A percentile compares a stretch with the other conserved stretches of the same genome.
phyloP scores from a whole-genome alignment of 2,113 vertebrate species.

The Lota lota region DNA sequence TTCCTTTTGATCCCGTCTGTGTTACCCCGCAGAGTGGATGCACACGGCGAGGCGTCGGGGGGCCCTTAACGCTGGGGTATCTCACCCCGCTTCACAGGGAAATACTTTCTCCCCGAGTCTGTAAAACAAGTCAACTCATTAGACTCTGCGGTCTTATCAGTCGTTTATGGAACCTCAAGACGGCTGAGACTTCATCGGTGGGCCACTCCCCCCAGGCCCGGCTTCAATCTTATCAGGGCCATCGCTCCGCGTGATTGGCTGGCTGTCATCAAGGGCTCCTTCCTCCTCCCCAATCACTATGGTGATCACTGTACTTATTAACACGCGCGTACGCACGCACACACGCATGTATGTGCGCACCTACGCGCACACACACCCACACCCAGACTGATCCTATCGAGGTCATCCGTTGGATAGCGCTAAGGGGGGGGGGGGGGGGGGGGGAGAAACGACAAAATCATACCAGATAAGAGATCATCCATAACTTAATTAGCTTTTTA shows the following conservation, averaged over 20 bases:
- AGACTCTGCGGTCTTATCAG: constrained; percentile 64
- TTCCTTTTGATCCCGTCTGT: too few species aligned
- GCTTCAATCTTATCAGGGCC: constrained; percentile 50
- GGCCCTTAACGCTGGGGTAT: constrained; percentile 14
- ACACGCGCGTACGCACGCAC: constrained; percentile 20
- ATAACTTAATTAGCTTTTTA: constrained; percentile 84
- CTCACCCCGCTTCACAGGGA: too few species aligned
- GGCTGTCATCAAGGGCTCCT: constrained; percentile 64
- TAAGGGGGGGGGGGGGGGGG: constrained; percentile 14
- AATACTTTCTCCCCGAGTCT: constrained; percentile 56
- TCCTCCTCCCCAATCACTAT: constrained; percentile 51
- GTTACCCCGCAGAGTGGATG: neutral
- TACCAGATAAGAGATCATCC: constrained; percentile 71
- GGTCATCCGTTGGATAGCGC: constrained; percentile 62
- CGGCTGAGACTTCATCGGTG: constrained; percentile 61
- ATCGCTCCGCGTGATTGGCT: constrained; percentile 64
- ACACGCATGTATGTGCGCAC: too few species aligned
- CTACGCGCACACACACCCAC: constrained; percentile 7
- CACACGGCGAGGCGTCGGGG: constrained; percentile 28
- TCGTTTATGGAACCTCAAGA: constrained; percentile 56
- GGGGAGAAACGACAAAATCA: constrained; percentile 49
- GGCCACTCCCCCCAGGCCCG: constrained; percentile 55
- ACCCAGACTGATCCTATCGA: constrained; percentile 71
- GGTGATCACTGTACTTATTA: constrained; percentile 68
- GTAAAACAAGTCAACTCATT: constrained; percentile 67